Base-by-base conservation (phyloP, 2,113 vertebrate species). In the Gallinago jamesoni region DNA sequence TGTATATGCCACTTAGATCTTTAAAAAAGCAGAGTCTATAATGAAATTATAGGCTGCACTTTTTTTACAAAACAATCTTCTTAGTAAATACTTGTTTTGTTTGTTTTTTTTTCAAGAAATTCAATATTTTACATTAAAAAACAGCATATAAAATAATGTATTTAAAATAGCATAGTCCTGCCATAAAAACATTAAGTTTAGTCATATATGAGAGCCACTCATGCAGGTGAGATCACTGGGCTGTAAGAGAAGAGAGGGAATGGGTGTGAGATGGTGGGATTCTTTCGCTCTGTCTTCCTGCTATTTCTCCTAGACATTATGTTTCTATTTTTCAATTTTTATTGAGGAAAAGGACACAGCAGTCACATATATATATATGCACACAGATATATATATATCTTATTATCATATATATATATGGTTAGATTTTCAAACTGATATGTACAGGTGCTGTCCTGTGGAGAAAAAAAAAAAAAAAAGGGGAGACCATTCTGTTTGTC, bases 21-120 rank as follows among this genome's bases (percentile, higher is more conserved):
- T 76, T 95, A 95, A 97, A 88, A 87, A 95, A 67, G 31, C 52
- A 80, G 56, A 92, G 21, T 74, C 84, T 90, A 30, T 20, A 72
- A 70, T 31, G 12, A 45, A 89, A 87, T 84, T 70, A 70, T 23
- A 73, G 56, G 43, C 43, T 35, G 6, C 12, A 20, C 28, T 60
- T 93, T 23, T 43, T 91, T 52, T 75, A 41, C 4, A 72, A 90
- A 83, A 85, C 45, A 64, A 35, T n/a, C 52, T 43, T 91, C 41
- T 76, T 87, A 79, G 48, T 39, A 93, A 81, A 77, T 64, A 13
- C 3, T 64, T 63, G 11, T 43, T 94, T 56, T 85, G 17, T 43
- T 79, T 53, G n/a, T 75, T 15, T 48, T 91, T 80, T 81, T 63
- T 50, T 41, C 55, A 77, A 27, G 60, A 87, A 90, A 83, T 93